Evolutionary conservation across 1,140 invertebrate genomes (phyloP).

Genomic region (Ceratina calcarata): DNA sequence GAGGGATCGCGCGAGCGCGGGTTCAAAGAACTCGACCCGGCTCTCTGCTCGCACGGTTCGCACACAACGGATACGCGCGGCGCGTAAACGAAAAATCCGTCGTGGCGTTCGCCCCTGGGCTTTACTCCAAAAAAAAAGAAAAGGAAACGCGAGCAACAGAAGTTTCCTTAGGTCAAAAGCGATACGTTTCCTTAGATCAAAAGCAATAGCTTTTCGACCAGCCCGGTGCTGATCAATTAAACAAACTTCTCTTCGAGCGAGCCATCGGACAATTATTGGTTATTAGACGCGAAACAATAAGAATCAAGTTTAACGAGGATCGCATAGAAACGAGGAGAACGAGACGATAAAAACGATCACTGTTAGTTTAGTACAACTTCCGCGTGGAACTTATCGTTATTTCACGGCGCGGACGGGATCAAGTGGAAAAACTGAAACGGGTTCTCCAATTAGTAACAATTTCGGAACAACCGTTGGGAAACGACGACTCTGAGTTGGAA

Average conservation of each 20-base stretch:
- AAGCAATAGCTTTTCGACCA: neutral
- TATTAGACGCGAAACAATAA: too few species aligned
- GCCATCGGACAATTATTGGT: too few species aligned
- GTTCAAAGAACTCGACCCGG: slow-evolving; percentile 42
- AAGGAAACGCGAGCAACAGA: neutral
- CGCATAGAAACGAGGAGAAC: too few species aligned
- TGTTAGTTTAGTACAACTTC: too few species aligned
- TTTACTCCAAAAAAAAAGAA: neutral
- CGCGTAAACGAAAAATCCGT: slow-evolving; percentile 38
- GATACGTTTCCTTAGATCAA: slow-evolving; percentile 1
- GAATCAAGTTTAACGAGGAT: too few species aligned
- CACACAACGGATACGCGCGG: slow-evolving; percentile 17
- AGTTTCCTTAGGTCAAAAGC: slow-evolving; percentile 15
- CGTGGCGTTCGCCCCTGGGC: slow-evolving; percentile 26
- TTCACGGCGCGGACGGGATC: neutral
- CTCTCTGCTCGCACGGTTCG: neutral
- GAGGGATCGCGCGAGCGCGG: slow-evolving; percentile 10
- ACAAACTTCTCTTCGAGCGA: neutral
- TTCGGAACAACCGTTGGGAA: slow-evolving; percentile 41
- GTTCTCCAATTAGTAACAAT: slow-evolving; percentile 56
- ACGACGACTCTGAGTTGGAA: neutral
- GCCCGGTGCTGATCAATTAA: neutral
- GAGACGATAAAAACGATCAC: neutral
- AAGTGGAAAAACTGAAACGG: slow-evolving; percentile 15
- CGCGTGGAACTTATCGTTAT: slow-evolving; percentile 22